Evolutionary conservation across 2,113 vertebrate species (phyloP).

Genomic region (Oncorhynchus clarkii): DNA sequence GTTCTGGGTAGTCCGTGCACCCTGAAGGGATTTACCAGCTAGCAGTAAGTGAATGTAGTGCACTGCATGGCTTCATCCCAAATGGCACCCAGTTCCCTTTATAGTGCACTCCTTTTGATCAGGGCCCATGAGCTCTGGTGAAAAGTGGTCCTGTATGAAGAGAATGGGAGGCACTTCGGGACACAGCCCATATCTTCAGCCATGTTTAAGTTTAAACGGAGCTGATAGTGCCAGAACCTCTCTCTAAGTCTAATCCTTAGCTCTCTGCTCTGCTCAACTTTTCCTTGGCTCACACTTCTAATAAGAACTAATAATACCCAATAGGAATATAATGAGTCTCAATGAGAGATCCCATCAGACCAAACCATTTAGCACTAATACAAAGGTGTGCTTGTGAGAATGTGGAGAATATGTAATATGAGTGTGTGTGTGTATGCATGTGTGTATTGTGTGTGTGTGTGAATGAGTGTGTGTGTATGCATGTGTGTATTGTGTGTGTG

Average conservation of each 20-base stretch:
- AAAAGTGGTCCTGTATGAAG: too few species aligned
- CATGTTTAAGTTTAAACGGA: background rate
- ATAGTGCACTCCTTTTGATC: too few species aligned
- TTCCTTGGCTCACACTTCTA: background rate
- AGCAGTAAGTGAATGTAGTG: too few species aligned
- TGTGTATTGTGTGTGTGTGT: background rate
- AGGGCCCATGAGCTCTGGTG: too few species aligned
- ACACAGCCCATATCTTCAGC: background rate
- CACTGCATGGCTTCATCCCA: too few species aligned
- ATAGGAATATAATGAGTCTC: conserved; percentile 65
- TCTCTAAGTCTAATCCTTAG: background rate
- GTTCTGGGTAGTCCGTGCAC: too few species aligned
- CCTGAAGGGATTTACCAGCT: too few species aligned
- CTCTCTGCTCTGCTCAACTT: background rate
- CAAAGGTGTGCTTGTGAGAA: conserved; percentile 43
- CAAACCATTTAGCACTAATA: conserved; percentile 30
- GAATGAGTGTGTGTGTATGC: background rate
- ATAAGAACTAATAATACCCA: conserved; percentile 48
- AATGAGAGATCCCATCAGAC: conserved; percentile 45
- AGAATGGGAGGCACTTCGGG: too few species aligned
- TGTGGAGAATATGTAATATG: conserved; percentile 14
- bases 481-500: background rate
- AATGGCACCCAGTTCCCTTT: too few species aligned
- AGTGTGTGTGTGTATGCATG: background rate
- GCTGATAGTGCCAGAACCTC: background rate